Percentiles rank a stretch among this genome's conserved stretches.
Evolutionary conservation across 2,113 vertebrate genomes (phyloP).

Genomic region (Carassius gibelio): DNA sequence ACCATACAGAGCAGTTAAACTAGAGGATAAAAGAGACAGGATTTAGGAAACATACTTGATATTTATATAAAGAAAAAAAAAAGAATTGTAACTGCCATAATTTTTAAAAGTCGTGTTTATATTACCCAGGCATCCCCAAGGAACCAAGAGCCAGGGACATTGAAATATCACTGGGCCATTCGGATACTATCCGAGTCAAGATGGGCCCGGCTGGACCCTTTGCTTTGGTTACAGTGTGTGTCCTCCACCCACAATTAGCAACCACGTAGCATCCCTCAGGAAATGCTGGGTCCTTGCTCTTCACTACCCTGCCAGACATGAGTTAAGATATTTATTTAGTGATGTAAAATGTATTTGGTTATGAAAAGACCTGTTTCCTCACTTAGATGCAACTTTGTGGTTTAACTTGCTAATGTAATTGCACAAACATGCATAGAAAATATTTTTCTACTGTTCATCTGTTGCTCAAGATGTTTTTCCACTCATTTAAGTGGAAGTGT

Average conservation of each 20-base stretch:
- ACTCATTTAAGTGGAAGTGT: neutral
- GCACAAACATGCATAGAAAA: neutral
- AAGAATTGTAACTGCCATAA: neutral
- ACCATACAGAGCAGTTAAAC: slow-evolving; percentile 79
- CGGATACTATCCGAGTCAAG: slow-evolving; percentile 67
- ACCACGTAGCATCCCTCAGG: slow-evolving; percentile 73
- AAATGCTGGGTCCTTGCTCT: slow-evolving; percentile 83
- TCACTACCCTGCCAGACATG: slow-evolving; percentile 73
- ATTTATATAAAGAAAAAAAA: neutral
- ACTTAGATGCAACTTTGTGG: neutral
- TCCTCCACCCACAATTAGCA: slow-evolving; percentile 75
- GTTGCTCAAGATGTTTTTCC: neutral
- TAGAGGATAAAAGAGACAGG: neutral
- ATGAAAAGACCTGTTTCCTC: neutral
- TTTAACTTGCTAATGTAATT: neutral
- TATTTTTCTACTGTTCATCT: neutral
- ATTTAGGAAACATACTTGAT: neutral
- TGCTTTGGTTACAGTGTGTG: slow-evolving; percentile 55
- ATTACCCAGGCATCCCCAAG: slow-evolving; percentile 88
- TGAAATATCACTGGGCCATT: slow-evolving; percentile 81
- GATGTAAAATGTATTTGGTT: neutral
- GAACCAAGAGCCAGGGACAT: slow-evolving; percentile 82
- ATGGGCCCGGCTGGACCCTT: slow-evolving; percentile 75
- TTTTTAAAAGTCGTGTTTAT: neutral
- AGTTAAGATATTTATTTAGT: neutral